Conservation (phyloP, 2,797 vertebrate genomes). For the Hapalemur alaotrensis region DNA sequence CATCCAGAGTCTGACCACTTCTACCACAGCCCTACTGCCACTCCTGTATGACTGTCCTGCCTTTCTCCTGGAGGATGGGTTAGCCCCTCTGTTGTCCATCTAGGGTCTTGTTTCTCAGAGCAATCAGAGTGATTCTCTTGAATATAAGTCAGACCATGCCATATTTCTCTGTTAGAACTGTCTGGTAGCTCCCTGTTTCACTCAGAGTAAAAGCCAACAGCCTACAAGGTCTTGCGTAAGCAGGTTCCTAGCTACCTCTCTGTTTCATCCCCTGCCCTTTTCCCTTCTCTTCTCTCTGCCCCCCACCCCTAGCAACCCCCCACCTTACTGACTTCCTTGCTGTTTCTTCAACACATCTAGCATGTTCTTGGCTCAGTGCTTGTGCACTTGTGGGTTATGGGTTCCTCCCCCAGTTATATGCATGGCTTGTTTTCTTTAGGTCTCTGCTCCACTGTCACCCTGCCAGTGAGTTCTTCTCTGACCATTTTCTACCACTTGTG, state of each 20-base stretch:
- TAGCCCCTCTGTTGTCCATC: background rate
- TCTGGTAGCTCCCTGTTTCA: background rate
- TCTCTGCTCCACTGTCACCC: background rate
- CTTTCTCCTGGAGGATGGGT: background rate
- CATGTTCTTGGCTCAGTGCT: background rate
- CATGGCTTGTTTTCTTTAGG: background rate
- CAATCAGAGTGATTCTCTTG: background rate
- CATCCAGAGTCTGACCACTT: background rate
- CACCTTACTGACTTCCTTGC: background rate
- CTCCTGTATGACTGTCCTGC: background rate
- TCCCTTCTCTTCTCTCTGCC: background rate
- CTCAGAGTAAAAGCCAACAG: background rate
- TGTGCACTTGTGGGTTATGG: background rate
- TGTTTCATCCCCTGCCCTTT: background rate
- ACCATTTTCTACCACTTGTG: background rate
- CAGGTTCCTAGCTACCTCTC: background rate
- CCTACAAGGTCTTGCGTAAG: background rate
- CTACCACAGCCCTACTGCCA: background rate
- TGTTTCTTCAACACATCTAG: background rate
- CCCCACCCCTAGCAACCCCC: background rate
- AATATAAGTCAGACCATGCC: background rate
- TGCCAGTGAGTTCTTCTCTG: background rate
- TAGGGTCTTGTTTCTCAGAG: background rate
- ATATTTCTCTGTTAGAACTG: background rate
- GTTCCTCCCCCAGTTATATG: background rate